Conservation (phyloP, 30 jellyfish, hydroid and myxozoan species). For the Morbakka virulenta region DNA sequence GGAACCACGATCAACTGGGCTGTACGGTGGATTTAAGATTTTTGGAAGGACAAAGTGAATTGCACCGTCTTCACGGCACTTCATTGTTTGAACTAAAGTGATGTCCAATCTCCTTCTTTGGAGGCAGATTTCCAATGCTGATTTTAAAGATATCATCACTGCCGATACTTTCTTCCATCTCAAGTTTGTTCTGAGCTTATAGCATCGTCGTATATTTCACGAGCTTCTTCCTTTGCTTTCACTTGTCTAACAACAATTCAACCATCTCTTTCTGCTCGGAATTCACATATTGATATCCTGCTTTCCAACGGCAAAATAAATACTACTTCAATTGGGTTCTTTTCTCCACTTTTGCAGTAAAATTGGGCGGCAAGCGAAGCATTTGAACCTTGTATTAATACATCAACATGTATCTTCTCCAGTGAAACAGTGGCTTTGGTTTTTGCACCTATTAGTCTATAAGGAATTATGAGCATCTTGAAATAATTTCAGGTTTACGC, state of each 20-base stretch:
- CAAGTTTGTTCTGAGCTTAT: slow-evolving; percentile 90
- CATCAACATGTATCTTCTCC: too few relatives aligned
- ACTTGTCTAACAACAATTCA: slow-evolving; percentile 82
- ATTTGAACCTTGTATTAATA: too few relatives aligned
- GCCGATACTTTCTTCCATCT: slow-evolving; percentile 84
- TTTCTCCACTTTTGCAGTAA: slow-evolving; percentile 63
- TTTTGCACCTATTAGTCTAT: too few relatives aligned
- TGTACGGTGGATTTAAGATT: neutral
- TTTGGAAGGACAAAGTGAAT: neutral
- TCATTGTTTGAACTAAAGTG: neutral
- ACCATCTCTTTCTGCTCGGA: slow-evolving; percentile 86
- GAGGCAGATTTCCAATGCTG: slow-evolving; percentile 94
- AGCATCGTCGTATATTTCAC: slow-evolving; percentile 81
- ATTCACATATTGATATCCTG: slow-evolving; percentile 90
- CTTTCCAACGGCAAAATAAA: slow-evolving; percentile 81
- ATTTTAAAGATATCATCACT: slow-evolving; percentile 84
- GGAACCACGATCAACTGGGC: neutral
- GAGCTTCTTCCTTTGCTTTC: slow-evolving; percentile 88
- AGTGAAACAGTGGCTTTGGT: too few relatives aligned
- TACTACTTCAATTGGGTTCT: slow-evolving; percentile 77
- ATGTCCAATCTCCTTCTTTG: too few relatives aligned
- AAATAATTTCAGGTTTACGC: too few relatives aligned
- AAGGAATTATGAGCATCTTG: too few relatives aligned
- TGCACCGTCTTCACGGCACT: neutral
- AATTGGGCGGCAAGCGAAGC: too few relatives aligned